Percentiles rank a stretch among this genome's conserved stretches.
Conservation (phyloP, 2,113 vertebrate species). For the Desmodus rotundus region DNA sequence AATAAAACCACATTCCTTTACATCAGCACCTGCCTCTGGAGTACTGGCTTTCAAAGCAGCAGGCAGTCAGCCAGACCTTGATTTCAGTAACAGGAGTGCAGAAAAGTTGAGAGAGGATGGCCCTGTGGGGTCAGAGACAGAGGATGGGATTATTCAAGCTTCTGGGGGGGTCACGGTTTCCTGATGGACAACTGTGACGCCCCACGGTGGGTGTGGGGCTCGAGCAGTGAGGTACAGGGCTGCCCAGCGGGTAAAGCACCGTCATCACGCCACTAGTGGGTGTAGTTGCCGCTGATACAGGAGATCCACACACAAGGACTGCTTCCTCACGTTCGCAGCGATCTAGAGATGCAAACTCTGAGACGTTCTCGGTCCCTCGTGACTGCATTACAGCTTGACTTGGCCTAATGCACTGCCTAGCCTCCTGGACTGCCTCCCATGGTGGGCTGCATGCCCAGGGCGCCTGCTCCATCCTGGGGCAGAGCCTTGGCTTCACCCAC, state of each 20-base stretch:
- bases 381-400: no score
- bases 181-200: accelerated
- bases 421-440: background rate
- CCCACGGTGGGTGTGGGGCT: accelerated
- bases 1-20: no score
- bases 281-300: accelerated
- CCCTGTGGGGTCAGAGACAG: background rate
- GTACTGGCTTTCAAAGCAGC: no score
- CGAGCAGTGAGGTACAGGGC: accelerated
- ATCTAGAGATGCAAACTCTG: accelerated
- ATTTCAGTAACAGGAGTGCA: no score
- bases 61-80: no score
- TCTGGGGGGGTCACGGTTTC: accelerated
- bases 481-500: background rate
- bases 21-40: no score
- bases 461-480: background rate
- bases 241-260: accelerated
- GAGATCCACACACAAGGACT: accelerated
- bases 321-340: accelerated
- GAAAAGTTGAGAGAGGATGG: no score
- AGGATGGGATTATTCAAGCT: no score
- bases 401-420: background rate
- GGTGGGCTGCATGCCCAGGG: background rate
- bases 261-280: accelerated
- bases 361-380: accelerated